A percentile compares a stretch with the other conserved stretches of the same genome.
Evolutionary conservation across 2,113 vertebrate genomes (phyloP).

Genomic region (Semnornis frantzii): DNA sequence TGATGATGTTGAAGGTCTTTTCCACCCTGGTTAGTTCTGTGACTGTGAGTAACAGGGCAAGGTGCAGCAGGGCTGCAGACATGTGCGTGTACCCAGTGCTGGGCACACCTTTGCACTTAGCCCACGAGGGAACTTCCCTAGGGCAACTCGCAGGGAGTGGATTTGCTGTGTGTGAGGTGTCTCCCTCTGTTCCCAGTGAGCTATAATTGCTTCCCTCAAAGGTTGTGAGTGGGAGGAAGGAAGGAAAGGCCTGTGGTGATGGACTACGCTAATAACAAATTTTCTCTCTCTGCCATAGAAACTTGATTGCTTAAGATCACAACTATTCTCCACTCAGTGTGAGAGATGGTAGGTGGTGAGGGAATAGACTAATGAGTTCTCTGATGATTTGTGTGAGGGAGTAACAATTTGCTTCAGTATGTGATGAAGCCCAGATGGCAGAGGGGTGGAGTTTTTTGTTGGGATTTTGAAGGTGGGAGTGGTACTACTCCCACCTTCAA

Average conservation of each 20-base stretch:
- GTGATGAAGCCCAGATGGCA: background rate
- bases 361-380: slow-evolving; percentile 26
- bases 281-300: background rate
- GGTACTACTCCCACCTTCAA: background rate
- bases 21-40: too few relatives aligned
- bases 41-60: background rate
- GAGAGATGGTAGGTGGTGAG: slow-evolving; percentile 31
- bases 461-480: background rate
- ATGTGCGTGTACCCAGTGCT: background rate
- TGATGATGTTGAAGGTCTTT: too few relatives aligned
- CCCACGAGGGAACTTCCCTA: background rate
- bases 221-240: background rate
- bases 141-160: rapidly evolving
- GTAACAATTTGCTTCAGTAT: background rate
- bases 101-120: rapidly evolving
- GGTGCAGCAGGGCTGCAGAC: background rate
- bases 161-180: background rate
- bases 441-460: background rate
- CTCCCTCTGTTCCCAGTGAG: background rate
- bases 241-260: background rate
- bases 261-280: background rate
- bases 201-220: background rate
- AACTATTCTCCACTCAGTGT: background rate
- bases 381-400: slow-evolving; percentile 27
- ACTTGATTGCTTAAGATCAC: background rate